Percentiles rank a stretch among this genome's conserved stretches.
Conservation (phyloP, 2,888 invertebrate species). For the Lordiphosa andalusiaca region DNA sequence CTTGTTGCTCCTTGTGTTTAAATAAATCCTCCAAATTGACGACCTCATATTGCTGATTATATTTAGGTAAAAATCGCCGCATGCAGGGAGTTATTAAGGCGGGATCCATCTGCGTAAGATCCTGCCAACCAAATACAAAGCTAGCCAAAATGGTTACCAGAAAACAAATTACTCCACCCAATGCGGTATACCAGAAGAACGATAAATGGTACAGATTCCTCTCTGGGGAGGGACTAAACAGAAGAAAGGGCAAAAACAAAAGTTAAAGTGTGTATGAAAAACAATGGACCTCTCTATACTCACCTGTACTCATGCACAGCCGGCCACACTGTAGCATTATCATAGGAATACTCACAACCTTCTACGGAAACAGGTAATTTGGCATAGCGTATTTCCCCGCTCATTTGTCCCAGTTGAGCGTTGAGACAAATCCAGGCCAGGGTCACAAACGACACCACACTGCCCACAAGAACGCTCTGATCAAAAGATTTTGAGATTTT, state of each 20-base stretch:
- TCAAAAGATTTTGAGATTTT: no score
- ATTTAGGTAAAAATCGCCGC: conserved; percentile 80
- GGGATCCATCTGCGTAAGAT: conserved; percentile 83
- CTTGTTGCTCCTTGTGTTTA: conserved; percentile 21
- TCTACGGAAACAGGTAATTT: conserved; percentile 82
- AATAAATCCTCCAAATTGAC: conserved; percentile 57
- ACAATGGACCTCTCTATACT: conserved; percentile 4
- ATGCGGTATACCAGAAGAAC: conserved; percentile 87
- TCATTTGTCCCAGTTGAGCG: conserved; percentile 85
- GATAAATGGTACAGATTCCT: conserved; percentile 83
- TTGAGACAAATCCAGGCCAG: conserved; percentile 86
- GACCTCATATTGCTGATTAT: conserved; percentile 37
- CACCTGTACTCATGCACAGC: conserved; percentile 65
- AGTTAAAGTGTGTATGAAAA: neutral
- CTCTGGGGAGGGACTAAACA: conserved; percentile 61
- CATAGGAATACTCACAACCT: conserved; percentile 79
- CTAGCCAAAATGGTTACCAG: conserved; percentile 83
- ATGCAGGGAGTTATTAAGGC: conserved; percentile 85
- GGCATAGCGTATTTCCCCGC: conserved; percentile 83
- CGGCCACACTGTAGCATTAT: conserved; percentile 66
- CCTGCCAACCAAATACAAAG: conserved; percentile 81
- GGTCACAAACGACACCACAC: conserved; percentile 83
- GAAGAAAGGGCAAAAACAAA: neutral
- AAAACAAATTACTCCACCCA: conserved; percentile 84
- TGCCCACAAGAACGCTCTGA: conserved; percentile 87